Evolutionary conservation across 2,888 invertebrate genomes (phyloP).

Genomic region (Biston stratarius): DNA sequence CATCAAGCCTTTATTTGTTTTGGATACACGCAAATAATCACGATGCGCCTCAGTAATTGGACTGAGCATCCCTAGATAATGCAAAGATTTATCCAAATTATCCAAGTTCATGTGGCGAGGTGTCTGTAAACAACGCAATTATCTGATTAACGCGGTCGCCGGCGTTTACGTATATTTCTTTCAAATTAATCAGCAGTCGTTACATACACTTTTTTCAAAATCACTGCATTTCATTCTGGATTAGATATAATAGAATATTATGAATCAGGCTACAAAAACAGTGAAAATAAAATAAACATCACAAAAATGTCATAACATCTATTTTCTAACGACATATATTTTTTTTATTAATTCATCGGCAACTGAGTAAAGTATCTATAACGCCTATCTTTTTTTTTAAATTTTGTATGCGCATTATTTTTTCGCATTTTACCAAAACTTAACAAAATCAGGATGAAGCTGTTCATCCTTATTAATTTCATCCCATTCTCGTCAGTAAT

Average conservation of each 20-base stretch:
- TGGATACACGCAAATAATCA: slow-evolving; percentile 85
- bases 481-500: no score
- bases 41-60: slow-evolving; percentile 86
- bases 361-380: no score
- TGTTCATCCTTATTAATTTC: no score
- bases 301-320: slow-evolving; percentile 78
- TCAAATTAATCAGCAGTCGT: slow-evolving; percentile 32
- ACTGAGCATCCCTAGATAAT: slow-evolving; percentile 88
- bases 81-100: slow-evolving; percentile 86
- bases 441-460: no score
- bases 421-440: no score
- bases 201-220: slow-evolving; percentile 70
- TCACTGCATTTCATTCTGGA: slow-evolving; percentile 79
- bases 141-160: slow-evolving; percentile 50
- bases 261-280: slow-evolving; percentile 68
- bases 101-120: slow-evolving; percentile 81
- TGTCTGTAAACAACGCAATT: slow-evolving; percentile 76
- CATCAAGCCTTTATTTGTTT: slow-evolving; percentile 79
- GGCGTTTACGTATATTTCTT: slow-evolving; percentile 30
- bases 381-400: no score
- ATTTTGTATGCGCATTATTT: no score
- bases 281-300: slow-evolving; percentile 81
- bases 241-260: slow-evolving; percentile 56
- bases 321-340: slow-evolving; percentile 2
- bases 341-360: not conserved